Evolutionary conservation across 2,888 invertebrate species (phyloP).

Genomic region (Abrostola tripartita): DNA sequence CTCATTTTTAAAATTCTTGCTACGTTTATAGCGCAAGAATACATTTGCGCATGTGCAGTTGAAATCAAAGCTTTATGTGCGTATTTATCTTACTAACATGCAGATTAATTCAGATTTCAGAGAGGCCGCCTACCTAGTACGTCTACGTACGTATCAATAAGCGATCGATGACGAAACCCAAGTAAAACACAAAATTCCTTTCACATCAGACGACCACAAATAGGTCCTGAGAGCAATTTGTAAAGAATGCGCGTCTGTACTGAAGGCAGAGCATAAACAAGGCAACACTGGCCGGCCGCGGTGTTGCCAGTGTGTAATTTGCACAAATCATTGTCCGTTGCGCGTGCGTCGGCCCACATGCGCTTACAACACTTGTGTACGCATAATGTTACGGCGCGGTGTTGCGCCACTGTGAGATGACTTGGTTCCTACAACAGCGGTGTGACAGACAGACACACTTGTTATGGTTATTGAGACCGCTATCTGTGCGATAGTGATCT

Average conservation of each 20-base stretch:
- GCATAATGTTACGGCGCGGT: conserved; percentile 8
- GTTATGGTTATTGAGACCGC: too few species aligned
- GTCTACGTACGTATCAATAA: not conserved
- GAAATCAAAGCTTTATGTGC: too few species aligned
- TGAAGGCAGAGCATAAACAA: conserved; percentile 44
- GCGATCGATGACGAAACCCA: conserved; percentile 11
- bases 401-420: conserved; percentile 16
- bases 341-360: conserved; percentile 32
- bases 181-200: conserved; percentile 26
- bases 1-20: too few species aligned
- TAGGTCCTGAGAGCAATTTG: conserved; percentile 40
- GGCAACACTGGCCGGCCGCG: conserved; percentile 19
- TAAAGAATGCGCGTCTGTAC: conserved; percentile 40
- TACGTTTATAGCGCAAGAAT: too few species aligned
- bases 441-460: not conserved
- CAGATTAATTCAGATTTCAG: too few species aligned
- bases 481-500: too few species aligned
- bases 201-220: conserved; percentile 23
- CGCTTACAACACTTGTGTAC: conserved; percentile 19
- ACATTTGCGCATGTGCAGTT: too few species aligned
- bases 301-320: conserved; percentile 66
- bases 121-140: too few species aligned
- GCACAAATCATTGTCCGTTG: conserved; percentile 74
- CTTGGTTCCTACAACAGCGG: conserved; percentile 12
- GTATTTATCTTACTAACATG: too few species aligned